A percentile compares a stretch with the other conserved stretches of the same genome.
Evolutionary conservation across 1,140 invertebrate genomes (phyloP).

Genomic region (Chrysoperla carnea): DNA sequence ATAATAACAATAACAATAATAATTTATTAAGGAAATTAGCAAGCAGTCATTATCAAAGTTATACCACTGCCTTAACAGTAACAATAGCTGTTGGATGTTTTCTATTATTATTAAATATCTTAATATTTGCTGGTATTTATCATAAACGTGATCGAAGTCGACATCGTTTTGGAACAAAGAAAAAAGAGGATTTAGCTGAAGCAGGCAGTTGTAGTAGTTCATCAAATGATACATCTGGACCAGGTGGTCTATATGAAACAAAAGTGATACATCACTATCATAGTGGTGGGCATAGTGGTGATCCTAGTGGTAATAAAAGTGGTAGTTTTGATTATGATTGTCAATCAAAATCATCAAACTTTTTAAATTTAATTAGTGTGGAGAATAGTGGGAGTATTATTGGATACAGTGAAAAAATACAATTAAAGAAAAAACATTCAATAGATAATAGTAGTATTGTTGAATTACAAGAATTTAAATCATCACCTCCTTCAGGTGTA

Average conservation of each 20-base stretch:
- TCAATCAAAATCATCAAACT: slow-evolving; percentile 23
- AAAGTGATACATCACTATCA: slow-evolving; percentile 25
- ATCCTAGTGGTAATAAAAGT: slow-evolving; percentile 34
- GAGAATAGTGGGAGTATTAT: slow-evolving; percentile 26
- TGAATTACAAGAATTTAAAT: slow-evolving; percentile 44
- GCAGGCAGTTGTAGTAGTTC: slow-evolving; percentile 44
- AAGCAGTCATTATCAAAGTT: slow-evolving; percentile 65
- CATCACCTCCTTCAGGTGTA: slow-evolving; percentile 33
- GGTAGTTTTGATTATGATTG: slow-evolving; percentile 31
- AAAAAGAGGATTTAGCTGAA: slow-evolving; percentile 53
- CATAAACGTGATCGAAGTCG: slow-evolving; percentile 63
- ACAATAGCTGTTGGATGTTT: slow-evolving; percentile 86
- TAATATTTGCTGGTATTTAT: slow-evolving; percentile 89
- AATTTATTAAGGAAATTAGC: slow-evolving; percentile 53
- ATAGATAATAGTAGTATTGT: slow-evolving; percentile 46
- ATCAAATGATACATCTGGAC: slow-evolving; percentile 12
- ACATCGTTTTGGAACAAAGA: slow-evolving; percentile 36
- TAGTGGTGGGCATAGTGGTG: slow-evolving; percentile 16
- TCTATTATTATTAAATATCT: slow-evolving; percentile 71
- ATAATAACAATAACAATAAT: slow-evolving; percentile 31
- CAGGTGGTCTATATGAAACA: slow-evolving; percentile 32
- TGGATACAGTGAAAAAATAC: neutral
- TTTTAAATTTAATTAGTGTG: slow-evolving; percentile 41
- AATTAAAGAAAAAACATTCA: slow-evolving; percentile 26
- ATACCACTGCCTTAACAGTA: slow-evolving; percentile 78